Base-by-base conservation (phyloP, 2,797 vertebrate species). In the Hylomyscus alleni region DNA sequence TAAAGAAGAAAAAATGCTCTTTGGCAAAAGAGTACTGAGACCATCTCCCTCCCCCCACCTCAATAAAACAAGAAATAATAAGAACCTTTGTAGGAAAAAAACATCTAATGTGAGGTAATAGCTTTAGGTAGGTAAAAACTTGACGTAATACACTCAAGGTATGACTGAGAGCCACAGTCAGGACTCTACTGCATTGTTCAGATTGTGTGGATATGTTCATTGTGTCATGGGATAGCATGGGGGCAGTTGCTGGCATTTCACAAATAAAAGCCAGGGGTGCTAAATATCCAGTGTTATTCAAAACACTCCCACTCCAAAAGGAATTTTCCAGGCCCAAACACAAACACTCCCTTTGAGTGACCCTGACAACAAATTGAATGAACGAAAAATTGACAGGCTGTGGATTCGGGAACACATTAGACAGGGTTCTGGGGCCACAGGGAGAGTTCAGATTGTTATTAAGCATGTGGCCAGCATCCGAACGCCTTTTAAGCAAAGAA, bases 261-360 rank as follows among this genome's bases (percentile, higher is more conserved):
- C 67, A 67, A 93, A 50, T 47, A 84, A 22, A 40, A 20, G 44
- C 83, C 76, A 91, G 69, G 62, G 22, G 56, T 84, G 50, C 44
- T 73, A 77, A 92, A 83, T 73, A 50, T 7, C 75, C 86, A 93
- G 13, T 22, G 58, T 8, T 93, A 90, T n/a, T 83, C 0, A 19
- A 89, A 95, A 80, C 26, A 95, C 75, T 92, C 26, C 50, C 73
- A n/a, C 50, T 83, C 73, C 62, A 15, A 69, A 73, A 96, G 82
- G 69, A 87, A 95, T 65, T 78, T 77, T 72, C 37, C 26, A 69
- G 77, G 4, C 15, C 65, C 44, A 69, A 94, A 77, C 22, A 72
- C 14, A 60, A 96, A 37, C 44, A 69, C 6, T 13, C 82, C 62
- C 26, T 31, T 84, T 75, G 3, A 95, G 58, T 31, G 87, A 40